Base-by-base conservation (phyloP, 2,113 vertebrate genomes). In the Oreocharis arfaki region DNA sequence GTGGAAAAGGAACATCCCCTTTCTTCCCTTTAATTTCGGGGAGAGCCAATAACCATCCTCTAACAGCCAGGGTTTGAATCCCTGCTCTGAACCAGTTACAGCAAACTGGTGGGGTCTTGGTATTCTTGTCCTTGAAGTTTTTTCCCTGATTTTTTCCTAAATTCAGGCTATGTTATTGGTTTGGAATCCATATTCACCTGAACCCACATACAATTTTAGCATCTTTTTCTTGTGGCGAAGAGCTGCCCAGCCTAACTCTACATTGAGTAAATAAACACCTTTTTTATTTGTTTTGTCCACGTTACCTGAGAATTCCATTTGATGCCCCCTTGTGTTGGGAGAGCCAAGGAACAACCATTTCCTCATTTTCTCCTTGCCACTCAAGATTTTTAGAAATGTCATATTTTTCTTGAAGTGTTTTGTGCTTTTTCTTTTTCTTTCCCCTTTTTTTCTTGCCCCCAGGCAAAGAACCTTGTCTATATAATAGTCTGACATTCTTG, bases 281-380 rank as follows among this genome's bases (percentile, higher is more conserved):
- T 75, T 42, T 35, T 69, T 17, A 44, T 91, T 91, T 87, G 57
- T 87, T 93, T 91, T 60, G 74, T 42, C 44, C 74, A 9, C 1
- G 3, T 32, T 75, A 56, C 61, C 49, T 68, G 61, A 86, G 37
- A 84, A 90, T 79, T 87, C 82, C 53, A 53, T 37, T 93, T 64
- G 61, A 95, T 93, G 92, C 84, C 90, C 77, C 87, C 95, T 95
- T 87, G 90, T 91, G 93, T 85, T 91, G 70, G 74, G 32, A 97
- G 67, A 95, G 41, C 64, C 57, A 87, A 63, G 78, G 53, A 94
- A 24, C 44, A 87, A 93, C 37, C 1, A 49, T 83, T 92, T 73
- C 35, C 70, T 82, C 80, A n/a, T 96, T 89, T 93, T 78, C 63
- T 87, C n/a, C 74, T 75, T 94, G 80, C 64, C 76, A 84, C 30